phyloP scores from a whole-genome alignment of 2,113 vertebrate genomes.

The Platichthys stellatus region DNA sequence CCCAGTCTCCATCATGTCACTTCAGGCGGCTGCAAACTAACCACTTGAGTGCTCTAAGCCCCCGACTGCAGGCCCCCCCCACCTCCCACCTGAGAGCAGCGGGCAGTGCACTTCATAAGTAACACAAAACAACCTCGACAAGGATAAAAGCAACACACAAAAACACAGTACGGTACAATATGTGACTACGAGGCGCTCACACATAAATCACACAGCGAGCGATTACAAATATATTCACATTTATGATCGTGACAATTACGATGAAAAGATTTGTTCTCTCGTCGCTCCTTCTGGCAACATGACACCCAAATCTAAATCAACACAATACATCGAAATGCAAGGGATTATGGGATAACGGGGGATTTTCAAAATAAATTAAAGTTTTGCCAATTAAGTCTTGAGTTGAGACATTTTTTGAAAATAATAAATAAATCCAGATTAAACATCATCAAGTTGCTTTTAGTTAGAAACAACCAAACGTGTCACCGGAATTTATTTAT shows the following conservation, averaged over 20 bases:
- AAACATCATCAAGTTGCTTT: neutral
- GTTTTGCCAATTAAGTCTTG: no score
- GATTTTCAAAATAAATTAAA: no score
- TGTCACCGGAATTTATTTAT: no score
- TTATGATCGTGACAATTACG: no score
- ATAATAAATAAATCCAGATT: neutral
- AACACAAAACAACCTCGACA: no score
- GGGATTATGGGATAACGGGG: no score
- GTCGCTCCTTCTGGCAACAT: neutral
- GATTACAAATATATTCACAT: slow-evolving; percentile 29
- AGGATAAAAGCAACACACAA: no score
- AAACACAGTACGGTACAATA: no score
- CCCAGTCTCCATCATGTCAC: slow-evolving; percentile 7
- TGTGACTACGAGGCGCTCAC: no score
- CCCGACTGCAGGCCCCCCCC: slow-evolving; percentile 21
- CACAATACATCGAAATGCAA: no score
- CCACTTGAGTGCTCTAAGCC: slow-evolving; percentile 40
- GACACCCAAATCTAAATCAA: neutral
- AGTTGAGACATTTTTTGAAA: neutral
- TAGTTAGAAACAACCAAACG: neutral
- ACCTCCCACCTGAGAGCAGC: neutral
- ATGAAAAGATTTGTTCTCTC: neutral
- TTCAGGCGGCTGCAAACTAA: slow-evolving; percentile 23
- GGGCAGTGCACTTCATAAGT: no score
- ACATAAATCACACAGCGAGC: slow-evolving; percentile 22